Conservation (phyloP, 1,140 invertebrate genomes). For the Phocides pigmalion region DNA sequence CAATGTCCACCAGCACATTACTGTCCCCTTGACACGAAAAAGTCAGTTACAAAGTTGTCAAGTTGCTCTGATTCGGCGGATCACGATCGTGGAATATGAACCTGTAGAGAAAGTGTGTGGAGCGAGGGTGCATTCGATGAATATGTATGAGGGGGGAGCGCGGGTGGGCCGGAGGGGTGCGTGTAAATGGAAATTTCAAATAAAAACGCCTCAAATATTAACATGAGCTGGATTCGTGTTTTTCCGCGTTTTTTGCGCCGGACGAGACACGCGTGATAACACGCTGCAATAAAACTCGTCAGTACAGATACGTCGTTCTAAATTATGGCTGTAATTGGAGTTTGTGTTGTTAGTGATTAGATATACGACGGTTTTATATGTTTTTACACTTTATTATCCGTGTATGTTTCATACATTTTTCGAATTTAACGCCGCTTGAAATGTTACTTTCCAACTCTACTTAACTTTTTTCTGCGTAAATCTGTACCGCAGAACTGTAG, state of each 20-base stretch:
- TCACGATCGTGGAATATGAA: conserved; percentile 50
- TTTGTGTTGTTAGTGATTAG: conserved; percentile 24
- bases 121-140: conserved; percentile 80
- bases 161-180: conserved; percentile 43
- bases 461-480: too few species aligned
- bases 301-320: conserved; percentile 49
- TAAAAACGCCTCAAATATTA: conserved; percentile 82
- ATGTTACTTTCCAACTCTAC: too few species aligned
- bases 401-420: too few species aligned
- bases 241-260: conserved; percentile 59
- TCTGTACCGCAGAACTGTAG: too few species aligned
- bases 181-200: conserved; percentile 83
- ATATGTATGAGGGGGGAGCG: conserved; percentile 82
- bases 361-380: not conserved
- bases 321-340: conserved; percentile 37
- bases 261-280: conserved; percentile 67
- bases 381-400: too few species aligned
- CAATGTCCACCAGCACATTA: conserved; percentile 15
- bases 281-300: conserved; percentile 57
- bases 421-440: too few species aligned
- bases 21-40: conserved; percentile 38
- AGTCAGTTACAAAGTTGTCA: conserved; percentile 48
- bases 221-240: conserved; percentile 79
- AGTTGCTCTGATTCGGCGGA: conserved; percentile 44
- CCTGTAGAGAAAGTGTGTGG: conserved; percentile 65